Evolutionary conservation across 2,888 invertebrate genomes (phyloP).

Genomic region (Noctuana brunneofusca): DNA sequence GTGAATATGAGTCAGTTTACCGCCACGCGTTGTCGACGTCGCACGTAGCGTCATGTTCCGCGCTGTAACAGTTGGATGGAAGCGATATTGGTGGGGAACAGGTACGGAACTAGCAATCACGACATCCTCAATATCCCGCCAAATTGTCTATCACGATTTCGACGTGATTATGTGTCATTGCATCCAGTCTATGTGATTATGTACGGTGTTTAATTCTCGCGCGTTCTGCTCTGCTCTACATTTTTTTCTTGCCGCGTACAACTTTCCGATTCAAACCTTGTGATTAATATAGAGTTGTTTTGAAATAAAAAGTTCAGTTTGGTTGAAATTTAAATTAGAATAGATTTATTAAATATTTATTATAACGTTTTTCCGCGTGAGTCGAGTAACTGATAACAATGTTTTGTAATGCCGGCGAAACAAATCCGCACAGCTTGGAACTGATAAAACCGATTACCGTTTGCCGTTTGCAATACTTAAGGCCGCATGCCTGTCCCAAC

Average conservation of each 20-base stretch:
- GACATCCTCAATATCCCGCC: constrained; percentile 64
- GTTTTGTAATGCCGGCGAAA: constrained; percentile 26
- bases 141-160: constrained; percentile 51
- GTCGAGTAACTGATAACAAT: neutral
- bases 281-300: constrained; percentile 24
- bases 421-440: constrained; percentile 32
- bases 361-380: neutral
- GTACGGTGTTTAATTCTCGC: constrained; percentile 29
- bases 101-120: constrained; percentile 74
- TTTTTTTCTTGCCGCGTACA: constrained; percentile 31
- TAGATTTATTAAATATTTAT: neutral
- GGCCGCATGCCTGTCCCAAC: constrained; percentile 57
- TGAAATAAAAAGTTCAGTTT: neutral
- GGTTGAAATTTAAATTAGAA: no score
- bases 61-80: constrained; percentile 74
- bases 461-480: constrained; percentile 38
- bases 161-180: constrained; percentile 34
- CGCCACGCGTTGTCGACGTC: constrained; percentile 67
- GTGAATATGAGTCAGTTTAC: constrained; percentile 56
- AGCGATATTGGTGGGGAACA: constrained; percentile 80
- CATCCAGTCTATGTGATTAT: constrained; percentile 16
- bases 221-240: constrained; percentile 24
- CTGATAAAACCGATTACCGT: constrained; percentile 11
- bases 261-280: constrained; percentile 13
- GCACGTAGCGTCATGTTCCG: constrained; percentile 75